Evolutionary conservation across 2,113 vertebrate species (phyloP).

Genomic region (Prionailurus bengalensis): DNA sequence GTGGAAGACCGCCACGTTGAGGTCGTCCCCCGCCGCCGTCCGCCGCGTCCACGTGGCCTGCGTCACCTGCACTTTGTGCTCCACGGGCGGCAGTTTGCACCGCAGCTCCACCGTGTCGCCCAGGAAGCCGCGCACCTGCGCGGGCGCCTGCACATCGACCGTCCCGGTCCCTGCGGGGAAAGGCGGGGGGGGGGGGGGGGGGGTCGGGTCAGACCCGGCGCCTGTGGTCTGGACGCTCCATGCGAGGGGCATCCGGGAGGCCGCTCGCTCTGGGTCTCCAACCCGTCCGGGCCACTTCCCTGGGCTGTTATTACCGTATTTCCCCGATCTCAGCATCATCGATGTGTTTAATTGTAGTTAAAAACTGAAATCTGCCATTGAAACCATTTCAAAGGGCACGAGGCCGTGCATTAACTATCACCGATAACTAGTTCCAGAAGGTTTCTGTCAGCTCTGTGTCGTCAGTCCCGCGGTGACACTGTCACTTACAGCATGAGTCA

Average conservation of each 20-base stretch:
- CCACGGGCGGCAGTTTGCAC: conserved; percentile 84
- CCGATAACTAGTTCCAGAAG: neutral
- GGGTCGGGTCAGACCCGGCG: neutral
- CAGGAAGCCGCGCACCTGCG: conserved; percentile 86
- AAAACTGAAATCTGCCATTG: neutral
- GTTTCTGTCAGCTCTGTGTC: neutral
- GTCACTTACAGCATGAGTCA: neutral
- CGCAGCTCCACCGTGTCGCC: conserved; percentile 85
- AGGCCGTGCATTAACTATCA: neutral
- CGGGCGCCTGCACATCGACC: accelerated
- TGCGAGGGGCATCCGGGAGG: neutral
- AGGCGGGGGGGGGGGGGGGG: no score
- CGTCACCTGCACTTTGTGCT: conserved; percentile 64
- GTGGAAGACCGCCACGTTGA: conserved; percentile 89
- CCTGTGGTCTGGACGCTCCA: neutral
- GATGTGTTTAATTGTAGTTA: neutral
- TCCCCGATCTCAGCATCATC: neutral
- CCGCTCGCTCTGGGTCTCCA: neutral
- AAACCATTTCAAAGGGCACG: neutral
- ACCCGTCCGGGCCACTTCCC: accelerated
- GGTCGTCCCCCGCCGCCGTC: accelerated
- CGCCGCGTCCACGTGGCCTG: conserved; percentile 91
- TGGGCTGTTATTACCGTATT: neutral
- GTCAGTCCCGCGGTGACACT: neutral
- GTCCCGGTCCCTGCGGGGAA: neutral